Base-by-base conservation (phyloP, 2,888 invertebrate species). In the Eilema caniola region DNA sequence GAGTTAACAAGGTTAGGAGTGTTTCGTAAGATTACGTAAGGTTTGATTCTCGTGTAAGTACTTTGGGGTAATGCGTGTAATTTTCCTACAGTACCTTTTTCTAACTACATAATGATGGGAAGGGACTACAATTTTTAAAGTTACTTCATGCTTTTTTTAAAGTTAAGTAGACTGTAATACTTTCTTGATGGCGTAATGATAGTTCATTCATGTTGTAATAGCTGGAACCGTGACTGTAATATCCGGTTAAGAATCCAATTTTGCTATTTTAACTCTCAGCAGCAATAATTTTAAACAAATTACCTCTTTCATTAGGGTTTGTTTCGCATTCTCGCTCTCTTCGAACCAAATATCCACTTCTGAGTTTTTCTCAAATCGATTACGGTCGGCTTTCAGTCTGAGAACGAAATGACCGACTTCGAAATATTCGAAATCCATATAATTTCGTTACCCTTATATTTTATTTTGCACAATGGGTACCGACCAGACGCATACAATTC, bases 31-130 rank as follows among this genome's bases (percentile, higher is more conserved):
- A 66, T 79, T 75, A 65, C 73, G 66, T 72, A 80, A 78, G 57
- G 7, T 69, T 62, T 20, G 66, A 71, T 64, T 68, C 41, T 28
- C 25, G 37, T 69, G 59, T 71, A 71, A 67, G 66, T 37, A 66
- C 79, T 72, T 64, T 62, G 68, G 62, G 62, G 65, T 77, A 79
- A 74, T 75, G 74, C 74, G 59, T 74, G 79, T 81, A 78, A 82
- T 83, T 81, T 83, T 71, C 78, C 72, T 67, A 63, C 64, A 65
- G 72, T 72, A 72, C 65, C 77, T 75, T 72, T 74, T 76, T 81
- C 81, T 83, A 82, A 83, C 75, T 72, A 78, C 83, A 61, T 82
- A 82, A 82, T 78, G 68, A 83, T 68, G 53, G 79, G 78, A 79
- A 81, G 74, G 53, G 33, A 66, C 64, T 60, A 37, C 57, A 71